Evolutionary conservation across 1,140 invertebrate genomes (phyloP).

Genomic region (Ostrea edulis): DNA sequence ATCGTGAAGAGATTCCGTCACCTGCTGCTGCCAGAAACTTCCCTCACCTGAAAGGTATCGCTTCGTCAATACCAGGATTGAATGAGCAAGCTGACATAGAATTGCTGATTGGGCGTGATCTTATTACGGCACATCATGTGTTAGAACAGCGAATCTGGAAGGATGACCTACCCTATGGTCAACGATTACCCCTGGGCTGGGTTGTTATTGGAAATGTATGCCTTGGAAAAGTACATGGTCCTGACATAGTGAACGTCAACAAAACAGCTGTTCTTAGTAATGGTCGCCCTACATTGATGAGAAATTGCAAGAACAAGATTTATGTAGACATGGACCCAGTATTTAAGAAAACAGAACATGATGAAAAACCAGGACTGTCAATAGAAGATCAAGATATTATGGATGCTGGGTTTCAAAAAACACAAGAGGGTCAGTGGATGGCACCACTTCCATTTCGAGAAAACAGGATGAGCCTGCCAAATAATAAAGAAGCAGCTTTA

Average conservation of each 20-base stretch:
- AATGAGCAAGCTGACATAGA: slow-evolving; percentile 37
- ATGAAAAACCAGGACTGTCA: slow-evolving; percentile 52
- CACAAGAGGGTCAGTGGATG: slow-evolving; percentile 43
- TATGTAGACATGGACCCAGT: slow-evolving; percentile 12
- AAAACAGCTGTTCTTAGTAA: slow-evolving; percentile 34
- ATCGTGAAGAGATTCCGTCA: neutral
- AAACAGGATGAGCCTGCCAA: slow-evolving; percentile 21
- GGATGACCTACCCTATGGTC: slow-evolving; percentile 19
- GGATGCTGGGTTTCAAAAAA: slow-evolving; percentile 31
- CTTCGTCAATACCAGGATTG: slow-evolving; percentile 23
- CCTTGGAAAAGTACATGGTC: slow-evolving; percentile 39
- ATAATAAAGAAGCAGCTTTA: slow-evolving; percentile 44
- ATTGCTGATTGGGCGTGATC: slow-evolving; percentile 52
- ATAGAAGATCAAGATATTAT: slow-evolving; percentile 58
- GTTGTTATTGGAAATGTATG: slow-evolving; percentile 40
- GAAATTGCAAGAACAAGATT: slow-evolving; percentile 44
- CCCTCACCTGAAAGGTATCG: slow-evolving; percentile 44
- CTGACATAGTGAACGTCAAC: neutral
- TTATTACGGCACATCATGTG: slow-evolving; percentile 52
- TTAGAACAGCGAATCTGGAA: slow-evolving; percentile 45
- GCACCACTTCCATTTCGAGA: slow-evolving; percentile 52
- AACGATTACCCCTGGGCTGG: slow-evolving; percentile 50
- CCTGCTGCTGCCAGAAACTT: slow-evolving; percentile 25
- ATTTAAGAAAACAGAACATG: slow-evolving; percentile 46
- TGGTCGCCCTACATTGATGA: slow-evolving; percentile 45